These are phyloP conservation scores for Aspidapion aeneum DNA, from an alignment of 2,888 invertebrate species.

Conservation along the genomic window DNA sequence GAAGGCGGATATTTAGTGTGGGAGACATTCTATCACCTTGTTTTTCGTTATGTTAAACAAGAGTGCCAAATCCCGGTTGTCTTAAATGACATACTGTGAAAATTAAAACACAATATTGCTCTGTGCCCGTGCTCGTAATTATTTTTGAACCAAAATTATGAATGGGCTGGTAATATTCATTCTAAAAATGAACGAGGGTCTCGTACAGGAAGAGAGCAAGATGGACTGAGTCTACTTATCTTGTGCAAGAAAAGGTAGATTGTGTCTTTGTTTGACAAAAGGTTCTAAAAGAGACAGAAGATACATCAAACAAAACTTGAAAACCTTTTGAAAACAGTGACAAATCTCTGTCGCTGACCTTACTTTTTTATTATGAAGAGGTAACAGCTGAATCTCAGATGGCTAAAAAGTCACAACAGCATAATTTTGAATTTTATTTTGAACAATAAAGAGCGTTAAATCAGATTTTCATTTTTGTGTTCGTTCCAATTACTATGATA, in stretches of 20 bases:
- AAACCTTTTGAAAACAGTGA: too few relatives aligned
- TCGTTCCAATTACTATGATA: neutral
- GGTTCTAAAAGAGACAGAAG: too few relatives aligned
- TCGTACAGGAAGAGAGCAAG: neutral
- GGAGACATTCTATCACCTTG: neutral
- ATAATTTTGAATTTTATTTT: neutral
- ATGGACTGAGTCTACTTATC: neutral
- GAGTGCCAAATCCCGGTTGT: neutral
- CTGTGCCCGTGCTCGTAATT: neutral
- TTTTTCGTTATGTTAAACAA: neutral
- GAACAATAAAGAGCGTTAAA: neutral
- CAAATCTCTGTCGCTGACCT: neutral
- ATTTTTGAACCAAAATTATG: neutral
- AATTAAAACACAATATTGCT: neutral
- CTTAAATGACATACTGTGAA: neutral
- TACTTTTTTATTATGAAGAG: neutral
- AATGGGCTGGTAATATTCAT: neutral
- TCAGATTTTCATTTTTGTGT: neutral
- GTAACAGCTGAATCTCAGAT: neutral
- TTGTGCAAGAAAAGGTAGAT: neutral
- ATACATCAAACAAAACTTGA: too few relatives aligned
- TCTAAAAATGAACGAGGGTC: neutral
- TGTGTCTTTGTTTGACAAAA: too few relatives aligned
- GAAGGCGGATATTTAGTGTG: too few relatives aligned
- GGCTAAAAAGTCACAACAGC: neutral